A percentile compares a stretch with the other conserved stretches of the same genome.
Evolutionary conservation across 1,140 invertebrate genomes (phyloP).

Genomic region (Acarapis woodi): DNA sequence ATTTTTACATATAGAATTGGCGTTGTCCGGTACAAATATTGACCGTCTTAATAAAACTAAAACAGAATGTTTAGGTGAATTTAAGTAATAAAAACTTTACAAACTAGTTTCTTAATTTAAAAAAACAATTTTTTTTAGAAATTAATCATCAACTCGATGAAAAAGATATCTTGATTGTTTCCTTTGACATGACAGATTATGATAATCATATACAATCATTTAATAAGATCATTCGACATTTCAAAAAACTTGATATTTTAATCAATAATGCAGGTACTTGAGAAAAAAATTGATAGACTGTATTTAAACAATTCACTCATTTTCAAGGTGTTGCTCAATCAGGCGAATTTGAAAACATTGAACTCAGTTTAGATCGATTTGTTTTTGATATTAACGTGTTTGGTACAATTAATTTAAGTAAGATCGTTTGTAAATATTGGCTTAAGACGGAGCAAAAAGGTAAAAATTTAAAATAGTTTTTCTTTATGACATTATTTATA

Average conservation of each 20-base stretch:
- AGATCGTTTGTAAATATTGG: constrained; percentile 34
- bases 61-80: too few species aligned
- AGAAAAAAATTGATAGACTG: too few species aligned
- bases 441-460: constrained; percentile 21
- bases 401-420: constrained; percentile 32
- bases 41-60: constrained; percentile 36
- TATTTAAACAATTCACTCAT: too few species aligned
- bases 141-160: too few species aligned
- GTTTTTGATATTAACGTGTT: constrained; percentile 57
- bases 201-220: neutral
- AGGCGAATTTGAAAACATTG: constrained; percentile 39
- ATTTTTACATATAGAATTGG: constrained; percentile 22
- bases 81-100: too few species aligned
- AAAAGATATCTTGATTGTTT: constrained; percentile 27
- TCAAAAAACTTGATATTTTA: constrained; percentile 29
- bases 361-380: constrained; percentile 36
- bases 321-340: too few species aligned
- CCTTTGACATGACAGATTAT: neutral
- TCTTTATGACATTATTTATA: too few species aligned
- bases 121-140: too few species aligned
- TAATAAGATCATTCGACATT: neutral
- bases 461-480: too few species aligned
- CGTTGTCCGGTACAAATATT: constrained; percentile 36
- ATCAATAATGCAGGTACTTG: constrained; percentile 50
- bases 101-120: too few species aligned